A percentile compares a stretch with the other conserved stretches of the same genome.
These are phyloP conservation scores for Melanotaenia nigrans DNA, from an alignment of 2,797 vertebrate species.

Conservation along the genomic window DNA sequence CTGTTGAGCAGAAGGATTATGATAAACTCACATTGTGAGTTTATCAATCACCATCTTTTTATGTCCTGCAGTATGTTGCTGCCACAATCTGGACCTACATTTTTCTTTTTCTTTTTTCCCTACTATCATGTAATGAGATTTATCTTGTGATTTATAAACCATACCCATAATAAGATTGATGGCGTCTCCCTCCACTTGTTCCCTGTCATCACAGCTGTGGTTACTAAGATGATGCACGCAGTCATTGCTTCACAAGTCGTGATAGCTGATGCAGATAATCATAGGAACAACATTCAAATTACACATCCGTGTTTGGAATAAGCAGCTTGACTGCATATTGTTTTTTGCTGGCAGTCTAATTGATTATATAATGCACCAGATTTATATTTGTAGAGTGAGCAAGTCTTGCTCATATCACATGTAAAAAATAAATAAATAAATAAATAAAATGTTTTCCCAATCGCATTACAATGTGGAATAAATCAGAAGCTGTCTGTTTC, in stretches of 20 bases:
- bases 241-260: conserved; percentile 28
- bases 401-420: conserved; percentile 14
- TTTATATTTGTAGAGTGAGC: conserved; percentile 29
- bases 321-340: conserved; percentile 22
- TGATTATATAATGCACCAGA: conserved; percentile 30
- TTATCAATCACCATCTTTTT: conserved; percentile 3
- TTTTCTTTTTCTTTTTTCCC: background rate
- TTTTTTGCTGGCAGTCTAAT: conserved; percentile 29
- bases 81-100: conserved; percentile 4
- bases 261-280: conserved; percentile 37
- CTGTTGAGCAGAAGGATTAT: conserved; percentile 1
- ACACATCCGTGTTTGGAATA: conserved; percentile 23
- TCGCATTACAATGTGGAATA: conserved; percentile 41
- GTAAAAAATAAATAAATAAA: background rate
- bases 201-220: conserved; percentile 42
- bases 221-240: conserved; percentile 44
- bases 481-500: conserved; percentile 47
- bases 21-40: background rate
- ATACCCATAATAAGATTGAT: conserved; percentile 39
- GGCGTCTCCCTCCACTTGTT: conserved; percentile 35
- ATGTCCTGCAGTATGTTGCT: conserved; percentile 9
- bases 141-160: conserved; percentile 38
- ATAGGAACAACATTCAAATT: conserved; percentile 33
- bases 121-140: conserved; percentile 23
- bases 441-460: conserved; percentile 15